These are phyloP conservation scores for Zoroaster sp. DNA, from an alignment of 53 echinoderm and acorn worm species.

Conservation along the genomic window DNA sequence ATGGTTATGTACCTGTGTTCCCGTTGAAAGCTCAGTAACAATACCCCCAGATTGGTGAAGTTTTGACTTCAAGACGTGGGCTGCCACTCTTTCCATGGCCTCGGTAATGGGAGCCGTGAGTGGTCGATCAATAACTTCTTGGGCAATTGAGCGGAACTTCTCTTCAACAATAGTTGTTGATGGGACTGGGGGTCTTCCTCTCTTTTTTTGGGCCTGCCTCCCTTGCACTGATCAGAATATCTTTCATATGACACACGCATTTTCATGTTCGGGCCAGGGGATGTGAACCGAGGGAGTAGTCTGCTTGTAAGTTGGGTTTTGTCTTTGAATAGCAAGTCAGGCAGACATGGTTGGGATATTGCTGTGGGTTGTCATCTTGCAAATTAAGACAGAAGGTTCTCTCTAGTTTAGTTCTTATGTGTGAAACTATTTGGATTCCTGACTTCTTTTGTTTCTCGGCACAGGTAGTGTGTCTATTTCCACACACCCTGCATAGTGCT, in stretches of 20 bases:
- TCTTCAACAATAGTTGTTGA: background rate
- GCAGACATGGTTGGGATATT: background rate
- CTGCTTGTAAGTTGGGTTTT: background rate
- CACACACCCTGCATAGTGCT: background rate
- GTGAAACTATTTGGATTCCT: background rate
- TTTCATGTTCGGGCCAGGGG: background rate
- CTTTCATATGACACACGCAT: background rate
- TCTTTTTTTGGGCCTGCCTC: slow-evolving; percentile 17
- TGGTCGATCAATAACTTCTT: background rate
- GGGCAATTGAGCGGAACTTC: background rate
- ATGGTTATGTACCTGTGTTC: background rate
- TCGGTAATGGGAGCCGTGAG: slow-evolving; percentile 1
- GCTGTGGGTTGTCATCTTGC: background rate
- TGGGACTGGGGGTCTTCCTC: slow-evolving; percentile 8
- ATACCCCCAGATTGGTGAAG: background rate
- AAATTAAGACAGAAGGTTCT: background rate
- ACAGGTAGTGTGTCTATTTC: background rate
- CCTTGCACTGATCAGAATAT: background rate
- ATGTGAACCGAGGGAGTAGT: background rate
- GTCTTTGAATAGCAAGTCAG: background rate
- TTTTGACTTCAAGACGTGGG: slow-evolving; percentile 3
- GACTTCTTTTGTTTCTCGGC: background rate
- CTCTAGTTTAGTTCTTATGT: background rate
- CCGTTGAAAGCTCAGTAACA: background rate
- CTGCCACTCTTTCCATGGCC: background rate